These are phyloP conservation scores for Mesitornis unicolor DNA, from an alignment of 2,113 vertebrate genomes.

Conservation along the genomic window DNA sequence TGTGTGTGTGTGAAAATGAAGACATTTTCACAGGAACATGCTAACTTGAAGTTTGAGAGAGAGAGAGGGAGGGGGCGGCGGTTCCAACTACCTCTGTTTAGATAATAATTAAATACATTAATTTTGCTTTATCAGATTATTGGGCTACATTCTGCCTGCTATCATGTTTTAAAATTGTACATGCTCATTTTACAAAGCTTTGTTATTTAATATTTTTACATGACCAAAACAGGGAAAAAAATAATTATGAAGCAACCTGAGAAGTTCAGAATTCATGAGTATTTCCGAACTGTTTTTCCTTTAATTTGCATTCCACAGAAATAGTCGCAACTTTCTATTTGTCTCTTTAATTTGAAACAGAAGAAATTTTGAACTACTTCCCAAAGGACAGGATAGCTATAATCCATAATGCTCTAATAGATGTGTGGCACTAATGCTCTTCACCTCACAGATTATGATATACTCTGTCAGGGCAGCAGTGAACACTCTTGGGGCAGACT, in stretches of 20 bases:
- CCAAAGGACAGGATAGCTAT: neutral
- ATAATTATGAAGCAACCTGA: neutral
- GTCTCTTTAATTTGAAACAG: neutral
- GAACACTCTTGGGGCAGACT: neutral
- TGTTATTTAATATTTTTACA: neutral
- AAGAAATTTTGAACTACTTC: neutral
- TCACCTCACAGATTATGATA: neutral
- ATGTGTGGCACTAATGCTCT: neutral
- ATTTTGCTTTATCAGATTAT: neutral
- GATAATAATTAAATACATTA: neutral
- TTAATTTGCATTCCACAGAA: neutral
- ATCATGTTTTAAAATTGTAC: neutral
- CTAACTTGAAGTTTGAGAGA: neutral
- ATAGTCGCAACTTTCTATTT: neutral
- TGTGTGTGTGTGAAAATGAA: neutral
- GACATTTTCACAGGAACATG: neutral
- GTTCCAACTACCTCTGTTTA: neutral
- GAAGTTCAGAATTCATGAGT: neutral
- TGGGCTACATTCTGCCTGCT: neutral
- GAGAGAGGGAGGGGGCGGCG: neutral
- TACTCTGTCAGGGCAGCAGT: accelerated
- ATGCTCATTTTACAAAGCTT: neutral
- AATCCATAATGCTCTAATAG: neutral
- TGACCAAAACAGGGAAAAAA: neutral
- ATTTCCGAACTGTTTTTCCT: neutral